These are phyloP conservation scores for Molossus molossus DNA, from an alignment of 2,797 vertebrate genomes.

Conservation along the genomic window DNA sequence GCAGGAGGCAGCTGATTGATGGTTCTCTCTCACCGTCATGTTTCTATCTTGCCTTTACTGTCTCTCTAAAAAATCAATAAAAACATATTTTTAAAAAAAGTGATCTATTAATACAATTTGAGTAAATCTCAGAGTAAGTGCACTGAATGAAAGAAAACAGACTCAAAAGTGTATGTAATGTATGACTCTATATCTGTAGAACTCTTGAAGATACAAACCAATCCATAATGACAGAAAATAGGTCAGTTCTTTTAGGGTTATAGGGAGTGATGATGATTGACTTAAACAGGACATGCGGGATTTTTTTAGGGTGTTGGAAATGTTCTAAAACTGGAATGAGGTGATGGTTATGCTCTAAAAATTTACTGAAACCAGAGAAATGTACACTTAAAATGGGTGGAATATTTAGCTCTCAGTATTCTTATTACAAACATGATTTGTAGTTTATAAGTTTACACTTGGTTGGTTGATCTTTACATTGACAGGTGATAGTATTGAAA, in stretches of 20 bases:
- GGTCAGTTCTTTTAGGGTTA: neutral
- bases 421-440: neutral
- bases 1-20: too few relatives aligned
- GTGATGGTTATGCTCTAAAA: neutral
- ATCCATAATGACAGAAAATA: neutral
- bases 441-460: neutral
- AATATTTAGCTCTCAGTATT: slow-evolving; percentile 6
- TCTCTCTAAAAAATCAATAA: too few relatives aligned
- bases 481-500: slow-evolving; percentile 5
- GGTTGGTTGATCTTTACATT: neutral
- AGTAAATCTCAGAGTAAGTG: neutral
- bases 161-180: neutral
- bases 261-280: neutral
- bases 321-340: neutral
- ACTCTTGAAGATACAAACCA: slow-evolving; percentile 1
- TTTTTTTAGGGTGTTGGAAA: neutral
- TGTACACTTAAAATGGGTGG: neutral
- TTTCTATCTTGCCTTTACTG: too few relatives aligned
- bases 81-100: neutral
- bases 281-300: neutral
- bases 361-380: neutral
- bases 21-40: too few relatives aligned
- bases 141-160: neutral
- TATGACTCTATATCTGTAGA: neutral
- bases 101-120: neutral